phyloP scores from a whole-genome alignment of 2,888 invertebrate genomes.

The Platycnemis pennipes region DNA sequence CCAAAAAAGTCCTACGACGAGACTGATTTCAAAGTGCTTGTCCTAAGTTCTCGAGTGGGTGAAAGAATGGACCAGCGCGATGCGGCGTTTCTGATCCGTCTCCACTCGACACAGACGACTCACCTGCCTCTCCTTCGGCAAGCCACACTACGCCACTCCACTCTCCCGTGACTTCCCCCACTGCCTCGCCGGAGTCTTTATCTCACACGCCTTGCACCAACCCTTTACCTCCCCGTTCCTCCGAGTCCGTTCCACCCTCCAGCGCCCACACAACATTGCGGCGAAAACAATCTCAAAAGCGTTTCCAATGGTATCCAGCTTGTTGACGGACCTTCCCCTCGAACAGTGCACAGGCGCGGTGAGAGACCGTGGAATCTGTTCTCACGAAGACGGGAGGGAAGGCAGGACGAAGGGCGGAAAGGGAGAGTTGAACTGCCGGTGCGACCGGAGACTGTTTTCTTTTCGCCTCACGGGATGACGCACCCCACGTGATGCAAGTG shows the following conservation, averaged over 20 bases:
- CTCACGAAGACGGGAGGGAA: neutral
- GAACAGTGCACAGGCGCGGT: neutral
- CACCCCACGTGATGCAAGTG: neutral
- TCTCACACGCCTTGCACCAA: neutral
- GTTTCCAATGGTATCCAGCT: conserved; percentile 48
- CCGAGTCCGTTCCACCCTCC: conserved; percentile 71
- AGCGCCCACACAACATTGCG: conserved; percentile 69
- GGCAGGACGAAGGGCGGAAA: neutral
- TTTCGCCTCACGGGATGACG: neutral
- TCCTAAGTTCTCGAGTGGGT: too few relatives aligned
- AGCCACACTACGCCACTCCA: neutral
- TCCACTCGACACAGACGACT: neutral
- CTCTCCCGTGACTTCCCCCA: conserved; percentile 7
- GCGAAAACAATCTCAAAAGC: conserved; percentile 40
- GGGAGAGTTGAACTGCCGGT: neutral
- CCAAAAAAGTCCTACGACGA: too few relatives aligned
- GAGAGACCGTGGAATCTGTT: neutral
- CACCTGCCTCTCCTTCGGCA: neutral
- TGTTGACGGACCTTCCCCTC: conserved; percentile 50
- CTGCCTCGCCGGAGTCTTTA: conserved; percentile 41
- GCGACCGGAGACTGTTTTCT: neutral
- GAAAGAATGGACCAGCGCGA: too few relatives aligned
- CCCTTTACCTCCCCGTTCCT: neutral
- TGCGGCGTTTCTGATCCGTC: neutral
- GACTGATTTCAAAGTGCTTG: too few relatives aligned